Percentiles rank a stretch among this genome's conserved stretches.
phyloP scores from a whole-genome alignment of 1,140 invertebrate species.

The Dufourea novaeangliae region DNA sequence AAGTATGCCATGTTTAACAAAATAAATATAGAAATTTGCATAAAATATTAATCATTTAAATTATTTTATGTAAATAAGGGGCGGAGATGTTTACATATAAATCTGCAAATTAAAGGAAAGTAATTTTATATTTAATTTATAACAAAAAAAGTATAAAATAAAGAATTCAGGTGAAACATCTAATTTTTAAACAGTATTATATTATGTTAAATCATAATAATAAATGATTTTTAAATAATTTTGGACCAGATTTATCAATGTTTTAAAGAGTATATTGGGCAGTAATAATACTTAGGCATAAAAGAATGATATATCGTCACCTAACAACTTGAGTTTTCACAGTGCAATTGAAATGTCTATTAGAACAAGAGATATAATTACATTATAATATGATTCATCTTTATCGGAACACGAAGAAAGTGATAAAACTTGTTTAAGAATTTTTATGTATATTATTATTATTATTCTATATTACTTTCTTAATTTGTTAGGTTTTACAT shows the following conservation, averaged over 20 bases:
- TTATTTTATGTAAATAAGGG: conserved; percentile 53
- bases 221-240: conserved; percentile 39
- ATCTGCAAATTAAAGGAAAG: conserved; percentile 8
- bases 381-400: conserved; percentile 35
- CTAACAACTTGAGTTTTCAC: conserved; percentile 31
- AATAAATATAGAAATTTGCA: conserved; percentile 28
- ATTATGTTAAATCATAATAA: conserved; percentile 21
- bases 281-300: conserved; percentile 24
- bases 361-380: conserved; percentile 30
- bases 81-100: conserved; percentile 45
- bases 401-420: conserved; percentile 10
- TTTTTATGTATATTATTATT: conserved; percentile 43
- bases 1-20: conserved; percentile 31
- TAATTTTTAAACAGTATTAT: conserved; percentile 51
- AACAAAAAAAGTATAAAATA: not conserved
- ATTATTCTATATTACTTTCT: conserved; percentile 38
- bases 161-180: conserved; percentile 28
- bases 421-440: conserved; percentile 26
- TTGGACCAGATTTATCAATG: conserved; percentile 22
- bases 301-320: conserved; percentile 33
- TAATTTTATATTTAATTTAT: conserved; percentile 29
- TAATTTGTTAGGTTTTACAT: conserved; percentile 43
- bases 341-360: conserved; percentile 41
- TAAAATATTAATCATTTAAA: conserved; percentile 31
- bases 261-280: conserved; percentile 13